Base-by-base conservation (phyloP, 2,797 vertebrate genomes). In the Arnoldichthys spilopterus region DNA sequence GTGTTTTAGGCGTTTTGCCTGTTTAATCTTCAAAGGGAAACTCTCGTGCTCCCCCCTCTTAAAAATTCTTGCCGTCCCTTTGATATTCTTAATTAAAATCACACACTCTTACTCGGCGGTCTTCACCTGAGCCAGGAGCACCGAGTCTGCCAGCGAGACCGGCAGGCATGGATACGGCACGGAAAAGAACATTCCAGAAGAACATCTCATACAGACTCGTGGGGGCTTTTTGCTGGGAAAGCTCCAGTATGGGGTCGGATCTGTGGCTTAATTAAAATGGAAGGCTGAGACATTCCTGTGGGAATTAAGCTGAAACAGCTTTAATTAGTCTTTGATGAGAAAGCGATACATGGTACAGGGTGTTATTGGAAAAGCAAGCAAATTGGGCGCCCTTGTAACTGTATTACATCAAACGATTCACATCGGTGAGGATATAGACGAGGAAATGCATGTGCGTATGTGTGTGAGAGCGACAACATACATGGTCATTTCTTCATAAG, bases 311-410 rank as follows among this genome's bases (percentile, higher is more conserved):
- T 43, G 62, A 80, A 87, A 83, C 79, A 49, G 54, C 88, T 90
- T 91, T 88, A 88, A 89, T 89, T 87, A 88, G 85, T 78, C 77
- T 88, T 89, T 91, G 89, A 91, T 91, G 82, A 90, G 89, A 88
- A 86, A 75, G 88, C 54, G 45, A 86, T 90, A 83, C 88, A 68
- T 58, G 74, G 73, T 81, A 86, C 73, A 62, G 68, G 75, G 26
- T 81, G 24, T 86, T 84, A 77, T 79, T 83, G 74, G 78, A 85
- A 37, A 72, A 76, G 76, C 79, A 86, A 86, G 88, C 49, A 32
- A 82, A 83, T 74, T 76, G 69, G 82, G 83, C 51, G 69, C 79
- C 81, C 75, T 79, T 79, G 76, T 89, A 87, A 85, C 74, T 72
- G 80, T 49, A 58, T 83, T 87, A 82, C 85, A 20, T 72, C 85